These are phyloP conservation scores for Agrilus planipennis DNA, from an alignment of 1,140 invertebrate genomes.

Conservation along the genomic window DNA sequence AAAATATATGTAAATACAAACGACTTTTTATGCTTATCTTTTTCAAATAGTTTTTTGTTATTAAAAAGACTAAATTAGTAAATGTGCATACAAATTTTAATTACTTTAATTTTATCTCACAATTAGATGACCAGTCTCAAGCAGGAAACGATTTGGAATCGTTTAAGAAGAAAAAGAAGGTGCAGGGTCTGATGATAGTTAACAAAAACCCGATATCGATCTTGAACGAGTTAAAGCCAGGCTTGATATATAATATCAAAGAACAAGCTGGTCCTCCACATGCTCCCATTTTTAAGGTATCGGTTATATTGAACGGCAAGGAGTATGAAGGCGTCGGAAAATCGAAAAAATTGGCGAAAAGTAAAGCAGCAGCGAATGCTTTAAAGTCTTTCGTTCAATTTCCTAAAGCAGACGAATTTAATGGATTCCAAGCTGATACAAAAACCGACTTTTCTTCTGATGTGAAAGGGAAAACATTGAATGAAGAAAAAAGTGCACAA, in stretches of 20 bases:
- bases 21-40: too few relatives aligned
- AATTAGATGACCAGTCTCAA: too few relatives aligned
- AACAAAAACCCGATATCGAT: conserved; percentile 78
- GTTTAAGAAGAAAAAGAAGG: conserved; percentile 10
- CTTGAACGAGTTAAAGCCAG: conserved; percentile 78
- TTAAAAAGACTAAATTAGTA: too few relatives aligned
- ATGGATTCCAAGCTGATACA: conserved; percentile 23
- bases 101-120: too few relatives aligned
- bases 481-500: conserved; percentile 31
- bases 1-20: too few relatives aligned
- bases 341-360: conserved; percentile 71
- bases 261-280: conserved; percentile 72
- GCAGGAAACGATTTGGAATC: too few relatives aligned
- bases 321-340: conserved; percentile 57
- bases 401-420: conserved; percentile 45
- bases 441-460: conserved; percentile 61
- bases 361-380: conserved; percentile 62
- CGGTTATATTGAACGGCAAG: conserved; percentile 71
- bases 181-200: too few relatives aligned
- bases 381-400: conserved; percentile 70
- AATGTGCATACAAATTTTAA: too few relatives aligned
- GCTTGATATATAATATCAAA: conserved; percentile 65
- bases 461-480: conserved; percentile 40
- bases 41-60: too few relatives aligned
- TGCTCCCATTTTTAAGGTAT: conserved; percentile 72